Evolutionary conservation across 2,113 vertebrate species (phyloP).

Genomic region (Limanda limanda): DNA sequence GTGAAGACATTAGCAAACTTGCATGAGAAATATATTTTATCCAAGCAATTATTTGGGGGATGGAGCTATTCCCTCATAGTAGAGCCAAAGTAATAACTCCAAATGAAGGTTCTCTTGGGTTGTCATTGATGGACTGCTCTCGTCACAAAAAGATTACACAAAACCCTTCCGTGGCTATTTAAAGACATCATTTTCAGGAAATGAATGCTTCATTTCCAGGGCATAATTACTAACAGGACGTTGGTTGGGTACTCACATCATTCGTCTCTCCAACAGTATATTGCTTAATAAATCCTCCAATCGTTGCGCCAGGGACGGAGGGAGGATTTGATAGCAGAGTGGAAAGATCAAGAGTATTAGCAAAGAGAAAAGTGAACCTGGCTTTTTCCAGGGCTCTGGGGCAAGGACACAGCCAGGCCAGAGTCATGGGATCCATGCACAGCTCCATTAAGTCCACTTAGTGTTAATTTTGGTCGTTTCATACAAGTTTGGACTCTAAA

Average conservation of each 20-base stretch:
- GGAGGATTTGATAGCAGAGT: not conserved
- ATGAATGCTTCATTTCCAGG: slow-evolving; percentile 23
- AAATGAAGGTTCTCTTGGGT: slow-evolving; percentile 23
- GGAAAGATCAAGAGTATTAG: not conserved
- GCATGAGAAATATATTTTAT: not conserved
- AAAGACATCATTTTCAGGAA: slow-evolving; percentile 30
- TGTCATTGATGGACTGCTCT: not conserved
- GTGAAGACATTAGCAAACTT: not conserved
- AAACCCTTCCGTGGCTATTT: slow-evolving; percentile 16
- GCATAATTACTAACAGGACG: slow-evolving; percentile 53
- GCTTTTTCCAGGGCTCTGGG: no score
- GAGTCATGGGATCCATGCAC: no score
- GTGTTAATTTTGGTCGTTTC: no score
- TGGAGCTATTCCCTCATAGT: not conserved
- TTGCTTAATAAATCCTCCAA: slow-evolving; percentile 51
- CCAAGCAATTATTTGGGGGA: not conserved
- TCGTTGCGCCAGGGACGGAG: not conserved
- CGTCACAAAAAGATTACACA: slow-evolving; percentile 18
- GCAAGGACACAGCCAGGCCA: no score
- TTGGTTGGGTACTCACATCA: slow-evolving; percentile 16
- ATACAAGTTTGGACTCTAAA: no score
- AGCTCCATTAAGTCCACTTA: no score
- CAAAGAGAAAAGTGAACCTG: no score
- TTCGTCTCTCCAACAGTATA: slow-evolving; percentile 32
- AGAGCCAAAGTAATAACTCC: slow-evolving; percentile 22